phyloP scores from a whole-genome alignment of 2,113 vertebrate species.

The Glareola pratincola region DNA sequence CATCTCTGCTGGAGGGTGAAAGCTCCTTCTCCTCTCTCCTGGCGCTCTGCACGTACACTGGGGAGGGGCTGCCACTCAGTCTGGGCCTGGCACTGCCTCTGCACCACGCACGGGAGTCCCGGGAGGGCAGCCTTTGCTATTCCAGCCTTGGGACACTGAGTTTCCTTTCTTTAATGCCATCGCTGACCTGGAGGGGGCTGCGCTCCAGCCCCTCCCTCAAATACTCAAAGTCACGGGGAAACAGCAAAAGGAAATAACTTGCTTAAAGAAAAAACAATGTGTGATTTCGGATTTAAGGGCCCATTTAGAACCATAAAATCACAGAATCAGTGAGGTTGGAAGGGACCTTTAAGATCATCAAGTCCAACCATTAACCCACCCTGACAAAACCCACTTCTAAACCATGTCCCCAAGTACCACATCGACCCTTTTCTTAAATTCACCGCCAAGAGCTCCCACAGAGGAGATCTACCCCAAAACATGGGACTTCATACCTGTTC shows the following conservation, averaged over 20 bases:
- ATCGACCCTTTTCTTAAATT: no score
- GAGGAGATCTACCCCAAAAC: not conserved
- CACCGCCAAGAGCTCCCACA: not conserved
- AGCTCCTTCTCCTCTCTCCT: not conserved
- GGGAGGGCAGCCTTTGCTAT: not conserved
- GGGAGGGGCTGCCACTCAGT: not conserved
- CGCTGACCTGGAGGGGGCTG: not conserved
- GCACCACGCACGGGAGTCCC: accelerated
- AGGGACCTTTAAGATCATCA: no score
- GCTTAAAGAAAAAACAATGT: not conserved
- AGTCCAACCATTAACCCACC: no score
- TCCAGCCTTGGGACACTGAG: not conserved
- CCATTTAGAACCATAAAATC: no score
- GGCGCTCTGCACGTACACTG: accelerated
- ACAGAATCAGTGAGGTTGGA: no score
- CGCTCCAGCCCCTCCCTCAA: not conserved
- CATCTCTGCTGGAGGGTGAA: not conserved
- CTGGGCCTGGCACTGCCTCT: not conserved
- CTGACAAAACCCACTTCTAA: no score
- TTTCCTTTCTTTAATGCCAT: not conserved
- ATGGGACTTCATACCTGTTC: not conserved
- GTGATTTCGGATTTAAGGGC: not conserved
- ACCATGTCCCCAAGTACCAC: no score
- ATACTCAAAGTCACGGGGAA: not conserved
- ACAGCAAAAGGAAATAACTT: not conserved